Percentiles rank a stretch among this genome's conserved stretches.
Conservation (phyloP, 1,140 invertebrate genomes). For the Zeugodacus cucurbitae region DNA sequence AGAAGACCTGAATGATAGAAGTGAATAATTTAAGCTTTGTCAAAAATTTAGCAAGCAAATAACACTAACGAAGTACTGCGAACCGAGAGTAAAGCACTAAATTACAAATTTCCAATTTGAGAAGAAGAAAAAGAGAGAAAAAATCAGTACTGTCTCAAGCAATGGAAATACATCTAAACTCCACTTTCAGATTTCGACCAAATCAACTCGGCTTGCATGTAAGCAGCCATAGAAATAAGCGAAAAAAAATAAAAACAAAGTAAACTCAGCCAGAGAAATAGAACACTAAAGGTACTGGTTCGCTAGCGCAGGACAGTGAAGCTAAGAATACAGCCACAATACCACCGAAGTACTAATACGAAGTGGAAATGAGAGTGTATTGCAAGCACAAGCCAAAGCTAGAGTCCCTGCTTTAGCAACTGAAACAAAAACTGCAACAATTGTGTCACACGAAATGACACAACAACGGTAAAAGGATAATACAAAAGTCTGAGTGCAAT, state of each 20-base stretch:
- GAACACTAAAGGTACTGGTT: background rate
- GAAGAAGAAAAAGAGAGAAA: background rate
- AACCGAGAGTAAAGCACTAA: background rate
- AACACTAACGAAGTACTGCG: background rate
- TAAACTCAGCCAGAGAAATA: background rate
- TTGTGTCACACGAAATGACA: constrained; percentile 13
- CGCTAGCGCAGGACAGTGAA: background rate
- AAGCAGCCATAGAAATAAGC: background rate
- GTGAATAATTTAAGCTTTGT: too few relatives aligned
- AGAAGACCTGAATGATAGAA: too few relatives aligned
- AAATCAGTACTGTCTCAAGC: background rate
- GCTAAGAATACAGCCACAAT: background rate
- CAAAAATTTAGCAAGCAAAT: background rate
- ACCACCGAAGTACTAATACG: background rate
- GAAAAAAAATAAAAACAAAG: background rate
- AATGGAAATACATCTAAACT: background rate
- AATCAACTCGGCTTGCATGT: background rate
- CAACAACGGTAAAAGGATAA: constrained; percentile 22
- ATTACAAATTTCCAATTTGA: background rate
- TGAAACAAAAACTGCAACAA: background rate
- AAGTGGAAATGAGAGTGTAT: background rate
- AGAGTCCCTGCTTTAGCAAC: background rate
- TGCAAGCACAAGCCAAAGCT: background rate
- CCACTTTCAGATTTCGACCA: background rate
- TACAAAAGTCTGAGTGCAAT: background rate